Evolutionary conservation across 2,113 vertebrate genomes (phyloP), one percentile per base, ranked within the genome.

Genomic region (Bos javanicus): DNA sequence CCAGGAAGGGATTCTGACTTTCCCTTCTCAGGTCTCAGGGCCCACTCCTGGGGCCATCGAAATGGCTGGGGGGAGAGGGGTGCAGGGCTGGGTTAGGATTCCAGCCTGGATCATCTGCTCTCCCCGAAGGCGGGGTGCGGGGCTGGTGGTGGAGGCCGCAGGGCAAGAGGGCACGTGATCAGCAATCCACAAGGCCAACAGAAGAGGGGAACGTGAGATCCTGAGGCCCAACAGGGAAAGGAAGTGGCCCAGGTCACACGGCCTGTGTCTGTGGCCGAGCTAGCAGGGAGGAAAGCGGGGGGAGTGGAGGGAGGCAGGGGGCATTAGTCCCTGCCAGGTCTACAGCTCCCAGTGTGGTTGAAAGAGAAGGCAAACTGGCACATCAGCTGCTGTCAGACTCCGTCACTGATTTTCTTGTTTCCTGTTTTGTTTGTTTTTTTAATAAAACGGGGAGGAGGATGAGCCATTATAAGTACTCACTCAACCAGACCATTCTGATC

Each of bases 231-330:
- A 14, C 7, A 16, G 52, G 82, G 82, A 11, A 28, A 57, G 87
- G 43, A 23, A 25, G 25, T 13, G 14, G 50, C 48, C 10, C 80
- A 6, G 4, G 25, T 50, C 59, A 30, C n/a, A 46, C 4, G 16
- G 46, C 36, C 46, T 28, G 39, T 21, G 60, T 10, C 33, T 23
- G 60, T 36, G 46, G 62, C 74, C 0, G 2, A 88, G 54, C 54
- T 7, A 3, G 19, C 50, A 11, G 4, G 0, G 9, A 46, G 13
- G 78, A 23, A 7, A 1, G 19, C 11, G 2, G 15, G 6, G 23
- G 39, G 23, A 39, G 6, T 76, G 71, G 71, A 26, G 71, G 71
- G 71, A 76, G 71, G 23, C 71, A 14, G 6, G 23, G 39, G 39
- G 71, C 71, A 7, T 76, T 17, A 76, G 56, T 10, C 30, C 39